These are phyloP conservation scores for Drosophila pseudoananassae DNA, from an alignment of 1,140 invertebrate species.

Conservation along the genomic window DNA sequence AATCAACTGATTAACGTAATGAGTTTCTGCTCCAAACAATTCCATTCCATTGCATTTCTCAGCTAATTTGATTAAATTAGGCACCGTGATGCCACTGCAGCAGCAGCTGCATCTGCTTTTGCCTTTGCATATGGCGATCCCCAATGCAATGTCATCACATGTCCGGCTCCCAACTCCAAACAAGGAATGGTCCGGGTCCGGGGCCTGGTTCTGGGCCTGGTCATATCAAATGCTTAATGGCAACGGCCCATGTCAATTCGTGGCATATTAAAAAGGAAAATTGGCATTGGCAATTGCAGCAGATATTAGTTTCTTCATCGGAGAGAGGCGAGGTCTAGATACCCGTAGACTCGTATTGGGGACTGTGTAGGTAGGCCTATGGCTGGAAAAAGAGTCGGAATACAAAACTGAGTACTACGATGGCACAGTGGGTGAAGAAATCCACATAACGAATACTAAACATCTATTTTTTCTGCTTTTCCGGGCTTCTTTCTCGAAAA, in stretches of 20 bases:
- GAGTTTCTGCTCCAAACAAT: constrained; percentile 42
- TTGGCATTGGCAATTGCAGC: constrained; percentile 78
- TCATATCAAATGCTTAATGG: constrained; percentile 79
- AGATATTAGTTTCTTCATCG: constrained; percentile 66
- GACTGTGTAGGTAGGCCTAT: constrained; percentile 50
- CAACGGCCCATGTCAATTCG: constrained; percentile 78
- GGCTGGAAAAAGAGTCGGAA: constrained; percentile 14
- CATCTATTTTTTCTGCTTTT: too few species aligned
- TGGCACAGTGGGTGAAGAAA: constrained; percentile 33
- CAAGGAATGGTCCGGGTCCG: constrained; percentile 11
- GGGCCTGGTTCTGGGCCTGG: constrained; percentile 25
- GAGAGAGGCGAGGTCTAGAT: background rate
- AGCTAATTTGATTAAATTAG: constrained; percentile 81
- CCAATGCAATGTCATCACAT: constrained; percentile 63
- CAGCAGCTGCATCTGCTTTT: constrained; percentile 31
- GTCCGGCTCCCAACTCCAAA: constrained; percentile 44
- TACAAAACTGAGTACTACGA: too few species aligned
- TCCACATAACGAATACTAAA: too few species aligned
- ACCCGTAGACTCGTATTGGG: background rate
- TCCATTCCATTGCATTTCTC: constrained; percentile 62
- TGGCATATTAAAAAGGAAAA: constrained; percentile 81
- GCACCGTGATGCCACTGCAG: constrained; percentile 28
- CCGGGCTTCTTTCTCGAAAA: too few species aligned
- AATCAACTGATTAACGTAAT: constrained; percentile 74
- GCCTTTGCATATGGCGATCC: constrained; percentile 26